Evolutionary conservation across 2,113 vertebrate genomes (phyloP), one percentile per base, ranked within the genome.

Genomic region (Holacanthus passer): DNA sequence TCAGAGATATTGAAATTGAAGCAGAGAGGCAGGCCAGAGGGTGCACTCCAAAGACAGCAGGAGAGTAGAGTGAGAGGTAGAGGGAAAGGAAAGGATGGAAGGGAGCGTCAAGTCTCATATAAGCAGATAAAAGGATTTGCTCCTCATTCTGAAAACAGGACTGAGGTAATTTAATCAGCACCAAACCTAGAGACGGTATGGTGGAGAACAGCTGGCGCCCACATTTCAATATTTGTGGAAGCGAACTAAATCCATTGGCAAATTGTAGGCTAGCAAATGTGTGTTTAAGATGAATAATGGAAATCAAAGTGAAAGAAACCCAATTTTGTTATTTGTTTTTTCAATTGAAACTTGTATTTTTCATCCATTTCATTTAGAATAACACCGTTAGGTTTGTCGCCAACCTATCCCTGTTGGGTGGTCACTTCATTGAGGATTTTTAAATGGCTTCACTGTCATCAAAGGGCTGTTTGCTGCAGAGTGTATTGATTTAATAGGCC

Each of bases 1-100:
- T 92, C 73, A 88, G 81, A 90, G 86, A 90, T 93, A 93, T 89
- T 93, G 91, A 92, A 94, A 93, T 92, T 86, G 85, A 91, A 88
- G 81, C 79, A 73, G 83, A 82, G 69, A 16, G 67, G 45, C 71
- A 69, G 67, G 74, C 64, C 79, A 58, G 65, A 35, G 63, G 65
- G 81, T 65, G 78, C 60, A 60, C 63, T 81, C 50, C 1, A 47
- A 88, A 84, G 67, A 84, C 12, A 20, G 32, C 50, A 24, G 24
- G 39, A 48, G 67, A 53, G 71, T 4, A 48, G 50, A 85, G 52
- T 29, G 73, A 53, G 55, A 43, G 66, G 81, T 47, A 59, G 64
- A 39, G 29, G 59, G 76, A 79, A 35, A 52, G 65, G 63, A 64
- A 55, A 60, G 78, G 67, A 74, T 69, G 52, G 69, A 52, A 83